A percentile compares a stretch with the other conserved stretches of the same genome.
Evolutionary conservation across 1,140 invertebrate genomes (phyloP).

Genomic region (Coboldia fuscipes): DNA sequence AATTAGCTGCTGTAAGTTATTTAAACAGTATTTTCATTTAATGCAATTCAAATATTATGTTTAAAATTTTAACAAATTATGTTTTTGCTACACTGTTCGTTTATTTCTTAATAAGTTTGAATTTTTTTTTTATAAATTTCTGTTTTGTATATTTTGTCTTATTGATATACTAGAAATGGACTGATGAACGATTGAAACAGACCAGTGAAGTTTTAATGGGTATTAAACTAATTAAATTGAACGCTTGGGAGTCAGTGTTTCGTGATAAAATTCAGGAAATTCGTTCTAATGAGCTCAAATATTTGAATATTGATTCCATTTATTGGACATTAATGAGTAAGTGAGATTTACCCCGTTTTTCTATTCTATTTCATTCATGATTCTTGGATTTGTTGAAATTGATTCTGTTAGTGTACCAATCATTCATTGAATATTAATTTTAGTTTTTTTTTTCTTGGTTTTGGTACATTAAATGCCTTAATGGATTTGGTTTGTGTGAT

Average conservation of each 20-base stretch:
- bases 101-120: background rate
- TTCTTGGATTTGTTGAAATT: background rate
- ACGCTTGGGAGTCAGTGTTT: slow-evolving; percentile 62
- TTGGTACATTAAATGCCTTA: no score
- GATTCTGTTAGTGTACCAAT: background rate
- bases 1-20: slow-evolving; percentile 35
- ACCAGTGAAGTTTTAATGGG: slow-evolving; percentile 63
- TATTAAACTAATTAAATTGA: slow-evolving; percentile 60
- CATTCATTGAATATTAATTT: background rate
- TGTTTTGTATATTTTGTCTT: background rate
- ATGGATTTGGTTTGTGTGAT: no score
- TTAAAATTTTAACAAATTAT: slow-evolving; percentile 10
- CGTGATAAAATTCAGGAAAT: slow-evolving; percentile 36
- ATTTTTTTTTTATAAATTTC: background rate
- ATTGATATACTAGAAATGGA: slow-evolving; percentile 27
- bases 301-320: slow-evolving; percentile 47
- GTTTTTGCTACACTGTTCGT: slow-evolving; percentile 3
- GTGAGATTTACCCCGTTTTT: no score
- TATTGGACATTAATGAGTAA: slow-evolving; percentile 54
- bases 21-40: no score
- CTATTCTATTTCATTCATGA: no score
- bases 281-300: slow-evolving; percentile 45
- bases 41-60: background rate
- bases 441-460: no score
- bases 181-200: slow-evolving; percentile 50